Evolutionary conservation across 2,797 vertebrate species (phyloP).

Genomic region (Siniperca scherzeri): DNA sequence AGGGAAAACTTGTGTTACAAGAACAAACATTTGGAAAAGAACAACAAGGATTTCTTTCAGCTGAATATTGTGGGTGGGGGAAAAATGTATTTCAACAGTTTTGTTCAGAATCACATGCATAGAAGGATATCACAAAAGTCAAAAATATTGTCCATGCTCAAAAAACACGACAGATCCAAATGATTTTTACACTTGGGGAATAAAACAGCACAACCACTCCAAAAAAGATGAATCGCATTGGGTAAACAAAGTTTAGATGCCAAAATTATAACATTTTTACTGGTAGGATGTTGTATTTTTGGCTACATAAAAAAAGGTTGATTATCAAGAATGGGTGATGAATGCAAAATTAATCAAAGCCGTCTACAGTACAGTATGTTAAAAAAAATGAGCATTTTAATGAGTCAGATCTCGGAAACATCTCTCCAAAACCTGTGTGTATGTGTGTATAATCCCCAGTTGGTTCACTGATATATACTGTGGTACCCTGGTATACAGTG

Average conservation of each 20-base stretch:
- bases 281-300: background rate
- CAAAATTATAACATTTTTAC: background rate
- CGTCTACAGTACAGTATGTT: background rate
- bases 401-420: background rate
- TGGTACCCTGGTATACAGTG: constrained; percentile 55
- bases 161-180: background rate
- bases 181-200: background rate
- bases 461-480: constrained; percentile 64
- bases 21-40: constrained; percentile 41
- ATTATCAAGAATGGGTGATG: background rate
- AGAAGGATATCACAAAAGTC: background rate
- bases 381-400: background rate
- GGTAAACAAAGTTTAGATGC: background rate
- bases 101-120: background rate
- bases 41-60: constrained; percentile 24
- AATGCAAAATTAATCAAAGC: background rate
- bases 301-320: background rate
- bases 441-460: constrained; percentile 60
- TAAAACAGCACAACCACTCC: background rate
- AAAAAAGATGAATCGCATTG: background rate
- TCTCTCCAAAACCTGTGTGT: constrained; percentile 15
- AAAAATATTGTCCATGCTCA: background rate
- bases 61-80: background rate
- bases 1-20: constrained; percentile 43
- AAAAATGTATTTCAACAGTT: background rate